A percentile compares a stretch with the other conserved stretches of the same genome.
phyloP scores from a whole-genome alignment of 2,888 invertebrate species.

The Gibbula magus region DNA sequence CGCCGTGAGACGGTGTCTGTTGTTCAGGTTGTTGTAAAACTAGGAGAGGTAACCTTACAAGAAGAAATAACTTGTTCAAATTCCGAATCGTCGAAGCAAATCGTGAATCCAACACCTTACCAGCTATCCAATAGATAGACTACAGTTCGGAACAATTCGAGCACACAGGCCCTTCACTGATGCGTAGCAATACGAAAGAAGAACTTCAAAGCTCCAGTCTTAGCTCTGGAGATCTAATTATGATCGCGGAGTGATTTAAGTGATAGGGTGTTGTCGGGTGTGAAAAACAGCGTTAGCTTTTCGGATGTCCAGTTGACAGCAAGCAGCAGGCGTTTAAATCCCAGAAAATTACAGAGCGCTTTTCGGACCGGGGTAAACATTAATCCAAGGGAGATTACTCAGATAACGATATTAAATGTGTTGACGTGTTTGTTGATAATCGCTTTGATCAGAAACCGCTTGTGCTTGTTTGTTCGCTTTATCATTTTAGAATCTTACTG shows the following conservation, averaged over 20 bases:
- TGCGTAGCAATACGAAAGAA: background rate
- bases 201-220: background rate
- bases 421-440: no score
- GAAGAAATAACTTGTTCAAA: conserved; percentile 5
- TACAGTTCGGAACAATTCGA: background rate
- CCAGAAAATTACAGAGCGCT: conserved; percentile 5
- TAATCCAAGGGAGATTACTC: background rate
- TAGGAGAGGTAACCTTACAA: background rate
- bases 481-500: no score
- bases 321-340: conserved; percentile 10
- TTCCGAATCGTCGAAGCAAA: background rate
- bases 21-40: background rate
- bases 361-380: background rate
- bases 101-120: conserved; percentile 10
- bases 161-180: background rate
- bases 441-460: no score
- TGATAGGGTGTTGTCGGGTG: conserved; percentile 13
- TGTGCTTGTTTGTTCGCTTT: no score
- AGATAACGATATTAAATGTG: background rate
- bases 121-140: background rate
- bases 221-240: background rate
- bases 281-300: conserved; percentile 15
- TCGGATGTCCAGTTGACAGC: background rate
- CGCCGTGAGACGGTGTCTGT: background rate
- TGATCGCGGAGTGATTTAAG: conserved; percentile 10